phyloP scores from a whole-genome alignment of 2,888 invertebrate genomes.

The Eupithecia centaureata region DNA sequence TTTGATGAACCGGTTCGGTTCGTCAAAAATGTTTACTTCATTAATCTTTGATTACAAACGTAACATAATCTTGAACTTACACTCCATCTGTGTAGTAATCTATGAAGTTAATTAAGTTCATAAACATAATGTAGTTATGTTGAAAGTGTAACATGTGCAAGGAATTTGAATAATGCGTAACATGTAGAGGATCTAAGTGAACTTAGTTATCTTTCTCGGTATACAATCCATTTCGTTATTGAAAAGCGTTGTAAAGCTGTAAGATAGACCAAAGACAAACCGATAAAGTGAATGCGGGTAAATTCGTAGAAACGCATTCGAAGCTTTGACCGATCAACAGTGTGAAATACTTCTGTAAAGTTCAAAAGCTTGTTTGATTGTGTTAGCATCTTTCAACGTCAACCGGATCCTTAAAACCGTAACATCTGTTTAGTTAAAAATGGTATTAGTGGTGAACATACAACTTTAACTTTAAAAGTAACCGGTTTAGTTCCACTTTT shows the following conservation, averaged over 20 bases:
- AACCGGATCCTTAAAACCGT: neutral
- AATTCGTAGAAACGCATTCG: neutral
- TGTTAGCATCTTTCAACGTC: neutral
- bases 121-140: slow-evolving; percentile 27
- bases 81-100: slow-evolving; percentile 24
- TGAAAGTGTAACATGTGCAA: slow-evolving; percentile 23
- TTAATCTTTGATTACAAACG: slow-evolving; percentile 2
- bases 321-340: neutral
- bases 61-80: slow-evolving; percentile 25
- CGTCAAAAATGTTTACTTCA: neutral
- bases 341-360: neutral
- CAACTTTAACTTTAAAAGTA: neutral
- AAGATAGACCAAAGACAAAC: neutral
- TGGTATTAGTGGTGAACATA: neutral
- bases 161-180: neutral
- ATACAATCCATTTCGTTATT: neutral
- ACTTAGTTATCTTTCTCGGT: too few species aligned
- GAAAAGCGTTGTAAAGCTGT: neutral
- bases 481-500: neutral
- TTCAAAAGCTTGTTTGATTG: slow-evolving; percentile 10
- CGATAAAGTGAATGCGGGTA: too few species aligned
- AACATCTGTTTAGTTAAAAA: neutral
- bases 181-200: neutral
- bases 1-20: too few species aligned
- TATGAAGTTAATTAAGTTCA: slow-evolving; percentile 33